Percentiles rank a stretch among this genome's conserved stretches.
These are phyloP conservation scores for Pantelozetes paolii DNA, from an alignment of 2,888 invertebrate genomes.

Conservation along the genomic window DNA sequence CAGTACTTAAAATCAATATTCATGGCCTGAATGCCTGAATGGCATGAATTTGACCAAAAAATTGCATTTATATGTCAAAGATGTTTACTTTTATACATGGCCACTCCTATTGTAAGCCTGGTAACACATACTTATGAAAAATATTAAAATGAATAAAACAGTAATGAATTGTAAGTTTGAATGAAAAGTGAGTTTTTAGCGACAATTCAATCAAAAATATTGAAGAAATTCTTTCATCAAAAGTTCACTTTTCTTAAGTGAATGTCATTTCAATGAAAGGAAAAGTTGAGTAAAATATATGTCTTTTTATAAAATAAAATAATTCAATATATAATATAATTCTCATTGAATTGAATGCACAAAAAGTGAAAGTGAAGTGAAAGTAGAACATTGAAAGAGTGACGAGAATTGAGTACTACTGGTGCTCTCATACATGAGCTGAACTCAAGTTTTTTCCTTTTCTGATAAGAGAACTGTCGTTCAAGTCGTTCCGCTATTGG, in stretches of 20 bases:
- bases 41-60: too few relatives aligned
- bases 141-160: too few relatives aligned
- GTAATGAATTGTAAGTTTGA: too few relatives aligned
- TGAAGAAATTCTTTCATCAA: conserved; percentile 6
- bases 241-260: conserved; percentile 21
- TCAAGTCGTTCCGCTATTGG: conserved; percentile 17
- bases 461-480: conserved; percentile 29
- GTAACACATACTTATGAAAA: too few relatives aligned
- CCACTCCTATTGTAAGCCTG: too few relatives aligned
- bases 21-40: too few relatives aligned
- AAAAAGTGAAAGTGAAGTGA: conserved; percentile 21
- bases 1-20: too few relatives aligned
- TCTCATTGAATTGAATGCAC: conserved; percentile 12
- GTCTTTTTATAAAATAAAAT: conserved; percentile 11
- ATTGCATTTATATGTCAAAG: too few relatives aligned
- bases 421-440: conserved; percentile 5
- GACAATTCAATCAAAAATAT: not conserved
- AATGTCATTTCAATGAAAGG: conserved; percentile 18
- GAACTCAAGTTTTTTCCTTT: not conserved
- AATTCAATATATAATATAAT: not conserved
- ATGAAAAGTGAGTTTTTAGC: too few relatives aligned
- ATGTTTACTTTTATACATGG: too few relatives aligned
- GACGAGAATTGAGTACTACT: not conserved
- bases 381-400: conserved; percentile 16
- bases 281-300: not conserved